A percentile compares a stretch with the other conserved stretches of the same genome.
phyloP scores from a whole-genome alignment of 1,140 invertebrate genomes.

The Bemisia tabaci region DNA sequence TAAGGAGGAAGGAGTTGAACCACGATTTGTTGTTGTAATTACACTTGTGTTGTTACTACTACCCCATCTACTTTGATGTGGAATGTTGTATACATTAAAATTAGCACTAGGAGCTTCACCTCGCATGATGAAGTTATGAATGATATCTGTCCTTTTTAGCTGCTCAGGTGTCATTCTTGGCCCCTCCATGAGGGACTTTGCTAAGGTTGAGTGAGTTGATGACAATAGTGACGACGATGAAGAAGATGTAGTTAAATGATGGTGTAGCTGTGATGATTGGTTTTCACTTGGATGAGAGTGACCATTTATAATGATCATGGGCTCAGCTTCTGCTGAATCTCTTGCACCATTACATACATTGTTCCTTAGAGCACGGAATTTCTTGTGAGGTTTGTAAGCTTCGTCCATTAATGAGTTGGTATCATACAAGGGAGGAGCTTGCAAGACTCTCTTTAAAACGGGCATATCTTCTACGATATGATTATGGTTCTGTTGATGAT shows the following conservation, averaged over 20 bases:
- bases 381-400: conserved; percentile 88
- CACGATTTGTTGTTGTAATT: conserved; percentile 8
- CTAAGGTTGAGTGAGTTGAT: conserved; percentile 71
- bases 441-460: conserved; percentile 75
- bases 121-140: conserved; percentile 77
- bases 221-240: conserved; percentile 35
- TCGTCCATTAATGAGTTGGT: conserved; percentile 84
- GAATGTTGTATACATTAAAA: not conserved
- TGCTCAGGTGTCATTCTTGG: conserved; percentile 78
- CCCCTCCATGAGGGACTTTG: conserved; percentile 74
- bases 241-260: conserved; percentile 33
- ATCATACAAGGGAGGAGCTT: conserved; percentile 78
- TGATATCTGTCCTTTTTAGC: conserved; percentile 73
- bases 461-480: conserved; percentile 75
- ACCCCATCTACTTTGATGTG: conserved; percentile 12
- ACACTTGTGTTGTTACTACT: conserved; percentile 19
- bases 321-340: conserved; percentile 61
- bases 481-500: conserved; percentile 22
- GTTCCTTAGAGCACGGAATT: conserved; percentile 68
- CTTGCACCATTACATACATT: conserved; percentile 28
- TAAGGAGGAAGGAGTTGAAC: conserved; percentile 13
- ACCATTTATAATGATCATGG: conserved; percentile 30
- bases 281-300: conserved; percentile 6
- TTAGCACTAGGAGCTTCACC: conserved; percentile 27
- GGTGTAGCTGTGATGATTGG: conserved; percentile 29